Conservation (phyloP, 2,888 invertebrate species). For the Podabrus alpinus region DNA sequence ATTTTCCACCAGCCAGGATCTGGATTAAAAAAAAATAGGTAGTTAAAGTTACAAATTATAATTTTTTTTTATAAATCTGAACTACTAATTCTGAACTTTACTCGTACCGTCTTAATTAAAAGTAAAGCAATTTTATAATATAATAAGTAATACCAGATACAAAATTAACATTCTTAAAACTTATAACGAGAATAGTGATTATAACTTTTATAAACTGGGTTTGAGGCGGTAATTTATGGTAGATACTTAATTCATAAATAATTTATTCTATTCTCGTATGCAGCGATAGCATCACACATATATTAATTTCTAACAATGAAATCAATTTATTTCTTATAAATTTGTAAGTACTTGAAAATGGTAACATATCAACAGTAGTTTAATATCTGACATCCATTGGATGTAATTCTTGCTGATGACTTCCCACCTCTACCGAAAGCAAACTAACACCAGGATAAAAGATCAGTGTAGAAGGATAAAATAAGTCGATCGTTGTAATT, state of each 20-base stretch:
- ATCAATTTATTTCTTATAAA: too few species aligned
- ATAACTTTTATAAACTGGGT: not conserved
- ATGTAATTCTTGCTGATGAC: too few species aligned
- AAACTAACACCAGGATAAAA: not conserved
- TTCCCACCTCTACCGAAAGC: not conserved
- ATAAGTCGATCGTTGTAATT: not conserved
- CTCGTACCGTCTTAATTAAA: not conserved
- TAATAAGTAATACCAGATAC: not conserved
- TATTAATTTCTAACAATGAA: not conserved
- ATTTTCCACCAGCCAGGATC: too few species aligned
- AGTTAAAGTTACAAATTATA: not conserved
- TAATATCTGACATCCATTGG: too few species aligned
- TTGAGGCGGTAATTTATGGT: not conserved
- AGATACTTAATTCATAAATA: too few species aligned
- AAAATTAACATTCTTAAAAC: not conserved
- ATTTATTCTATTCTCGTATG: too few species aligned
- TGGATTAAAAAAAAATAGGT: too few species aligned
- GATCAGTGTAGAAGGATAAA: not conserved
- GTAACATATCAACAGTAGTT: too few species aligned
- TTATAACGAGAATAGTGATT: not conserved
- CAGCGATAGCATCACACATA: too few species aligned
- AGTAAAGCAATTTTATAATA: not conserved
- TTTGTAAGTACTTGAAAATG: too few species aligned
- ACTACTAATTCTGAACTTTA: not conserved
- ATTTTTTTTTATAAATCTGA: not conserved